A percentile compares a stretch with the other conserved stretches of the same genome.
These are phyloP conservation scores for Chromobotia macracanthus DNA, from an alignment of 2,797 vertebrate species.

Conservation along the genomic window DNA sequence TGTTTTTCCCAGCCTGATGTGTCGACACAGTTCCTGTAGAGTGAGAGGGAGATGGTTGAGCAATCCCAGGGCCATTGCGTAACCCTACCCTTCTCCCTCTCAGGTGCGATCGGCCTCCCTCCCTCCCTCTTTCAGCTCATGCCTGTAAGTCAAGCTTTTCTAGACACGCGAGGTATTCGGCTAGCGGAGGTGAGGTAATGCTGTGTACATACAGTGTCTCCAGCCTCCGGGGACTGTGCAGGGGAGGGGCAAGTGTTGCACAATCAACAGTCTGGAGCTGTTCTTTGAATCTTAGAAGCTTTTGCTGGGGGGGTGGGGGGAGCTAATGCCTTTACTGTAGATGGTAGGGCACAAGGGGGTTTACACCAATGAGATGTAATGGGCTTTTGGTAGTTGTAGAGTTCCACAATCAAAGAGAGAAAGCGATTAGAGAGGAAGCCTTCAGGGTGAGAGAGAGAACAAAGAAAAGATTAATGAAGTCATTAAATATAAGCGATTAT, in stretches of 20 bases:
- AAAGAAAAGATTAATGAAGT: slow-evolving; percentile 18
- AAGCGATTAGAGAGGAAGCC: background rate
- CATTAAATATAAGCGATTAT: background rate
- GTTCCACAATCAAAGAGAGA: slow-evolving; percentile 26
- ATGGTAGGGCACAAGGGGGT: slow-evolving; percentile 4
- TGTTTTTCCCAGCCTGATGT: slow-evolving; percentile 59
- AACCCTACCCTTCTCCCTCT: slow-evolving; percentile 55
- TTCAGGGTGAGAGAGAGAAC: slow-evolving; percentile 11
- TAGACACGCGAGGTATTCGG: slow-evolving; percentile 47
- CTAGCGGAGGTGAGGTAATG: slow-evolving; percentile 57
- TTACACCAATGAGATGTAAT: slow-evolving; percentile 10
- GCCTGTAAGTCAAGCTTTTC: slow-evolving; percentile 55
- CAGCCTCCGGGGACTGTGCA: slow-evolving; percentile 23
- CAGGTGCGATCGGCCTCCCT: slow-evolving; percentile 51
- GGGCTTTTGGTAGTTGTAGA: slow-evolving; percentile 9
- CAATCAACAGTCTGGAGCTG: slow-evolving; percentile 52
- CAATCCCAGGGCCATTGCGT: slow-evolving; percentile 58
- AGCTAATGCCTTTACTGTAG: slow-evolving; percentile 34
- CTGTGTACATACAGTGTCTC: slow-evolving; percentile 49
- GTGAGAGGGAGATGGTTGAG: slow-evolving; percentile 53
- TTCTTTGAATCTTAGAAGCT: slow-evolving; percentile 45
- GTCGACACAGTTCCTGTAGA: slow-evolving; percentile 61
- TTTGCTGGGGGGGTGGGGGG: slow-evolving; percentile 17
- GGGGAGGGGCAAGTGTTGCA: slow-evolving; percentile 49
- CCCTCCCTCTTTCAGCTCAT: slow-evolving; percentile 21